Conservation (phyloP, 2,113 vertebrate genomes). For the Ptyas mucosa region DNA sequence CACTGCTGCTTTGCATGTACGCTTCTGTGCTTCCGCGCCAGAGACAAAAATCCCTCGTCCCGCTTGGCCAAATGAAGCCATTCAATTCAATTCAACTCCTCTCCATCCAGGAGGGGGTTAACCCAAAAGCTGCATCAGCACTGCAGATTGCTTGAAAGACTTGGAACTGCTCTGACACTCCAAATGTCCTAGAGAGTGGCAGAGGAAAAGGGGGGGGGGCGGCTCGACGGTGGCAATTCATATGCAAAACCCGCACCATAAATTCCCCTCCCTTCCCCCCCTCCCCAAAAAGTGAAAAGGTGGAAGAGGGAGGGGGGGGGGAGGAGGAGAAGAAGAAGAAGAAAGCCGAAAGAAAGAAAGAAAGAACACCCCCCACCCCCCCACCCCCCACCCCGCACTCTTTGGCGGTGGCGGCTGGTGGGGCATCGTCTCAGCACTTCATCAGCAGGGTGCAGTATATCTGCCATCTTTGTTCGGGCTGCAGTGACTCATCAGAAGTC, state of each 20-base stretch:
- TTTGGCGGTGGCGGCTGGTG: slow-evolving; percentile 63
- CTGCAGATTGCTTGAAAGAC: slow-evolving; percentile 78
- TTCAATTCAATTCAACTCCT: neutral
- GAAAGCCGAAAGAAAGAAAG: neutral
- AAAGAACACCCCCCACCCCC: too few species aligned
- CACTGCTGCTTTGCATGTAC: neutral
- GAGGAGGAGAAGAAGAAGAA: too few species aligned
- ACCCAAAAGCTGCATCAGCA: slow-evolving; percentile 57
- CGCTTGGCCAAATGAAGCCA: neutral
- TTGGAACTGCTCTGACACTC: slow-evolving; percentile 76
- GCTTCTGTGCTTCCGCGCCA: neutral
- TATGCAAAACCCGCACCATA: slow-evolving; percentile 76
- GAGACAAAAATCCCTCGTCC: neutral
- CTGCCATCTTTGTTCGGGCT: slow-evolving; percentile 87
- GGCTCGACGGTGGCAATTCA: slow-evolving; percentile 62
- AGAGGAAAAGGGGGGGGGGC: slow-evolving; percentile 50
- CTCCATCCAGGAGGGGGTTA: slow-evolving; percentile 35
- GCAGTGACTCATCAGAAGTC: slow-evolving; percentile 84
- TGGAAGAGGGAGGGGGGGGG: neutral
- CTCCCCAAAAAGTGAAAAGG: neutral
- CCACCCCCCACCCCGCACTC: too few species aligned
- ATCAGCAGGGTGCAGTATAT: slow-evolving; percentile 74
- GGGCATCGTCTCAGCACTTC: slow-evolving; percentile 70
- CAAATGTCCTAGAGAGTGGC: slow-evolving; percentile 68
- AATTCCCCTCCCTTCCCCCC: slow-evolving; percentile 40